phyloP scores from a whole-genome alignment of 2,113 vertebrate genomes.

The Zapus hudsonius region DNA sequence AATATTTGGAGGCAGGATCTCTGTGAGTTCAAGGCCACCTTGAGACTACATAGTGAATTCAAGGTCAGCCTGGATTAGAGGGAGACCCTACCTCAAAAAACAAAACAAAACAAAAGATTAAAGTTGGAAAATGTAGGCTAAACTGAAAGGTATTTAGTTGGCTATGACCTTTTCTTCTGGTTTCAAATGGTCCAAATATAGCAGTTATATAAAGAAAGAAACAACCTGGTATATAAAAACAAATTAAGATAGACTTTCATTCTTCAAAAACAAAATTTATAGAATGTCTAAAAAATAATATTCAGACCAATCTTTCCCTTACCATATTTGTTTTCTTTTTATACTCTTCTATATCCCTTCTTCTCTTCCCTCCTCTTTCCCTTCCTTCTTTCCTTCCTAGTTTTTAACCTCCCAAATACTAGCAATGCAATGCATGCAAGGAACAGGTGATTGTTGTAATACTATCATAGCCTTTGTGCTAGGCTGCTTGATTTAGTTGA shows the following conservation, averaged over 20 bases:
- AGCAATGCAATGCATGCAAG: too few species aligned
- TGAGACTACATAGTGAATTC: too few species aligned
- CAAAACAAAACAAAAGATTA: too few species aligned
- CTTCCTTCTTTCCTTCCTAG: too few species aligned
- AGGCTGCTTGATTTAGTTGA: background rate
- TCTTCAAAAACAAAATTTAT: background rate
- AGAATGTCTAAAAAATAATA: slow-evolving; percentile 6
- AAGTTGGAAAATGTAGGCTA: background rate
- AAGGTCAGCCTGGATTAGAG: too few species aligned
- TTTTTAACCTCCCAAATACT: too few species aligned
- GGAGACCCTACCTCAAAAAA: too few species aligned
- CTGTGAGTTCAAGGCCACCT: too few species aligned
- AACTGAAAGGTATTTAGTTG: background rate
- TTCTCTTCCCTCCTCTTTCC: too few species aligned
- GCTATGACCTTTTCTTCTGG: background rate
- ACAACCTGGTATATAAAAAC: background rate
- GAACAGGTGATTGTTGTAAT: background rate
- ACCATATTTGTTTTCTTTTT: background rate
- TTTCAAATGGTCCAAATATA: background rate
- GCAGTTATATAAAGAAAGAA: background rate
- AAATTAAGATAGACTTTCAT: background rate
- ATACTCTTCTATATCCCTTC: background rate
- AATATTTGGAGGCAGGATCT: too few species aligned
- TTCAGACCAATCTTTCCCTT: background rate
- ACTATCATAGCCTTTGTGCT: background rate